Evolutionary conservation across 2,797 vertebrate genomes (phyloP).

Genomic region (Microhierax caerulescens): DNA sequence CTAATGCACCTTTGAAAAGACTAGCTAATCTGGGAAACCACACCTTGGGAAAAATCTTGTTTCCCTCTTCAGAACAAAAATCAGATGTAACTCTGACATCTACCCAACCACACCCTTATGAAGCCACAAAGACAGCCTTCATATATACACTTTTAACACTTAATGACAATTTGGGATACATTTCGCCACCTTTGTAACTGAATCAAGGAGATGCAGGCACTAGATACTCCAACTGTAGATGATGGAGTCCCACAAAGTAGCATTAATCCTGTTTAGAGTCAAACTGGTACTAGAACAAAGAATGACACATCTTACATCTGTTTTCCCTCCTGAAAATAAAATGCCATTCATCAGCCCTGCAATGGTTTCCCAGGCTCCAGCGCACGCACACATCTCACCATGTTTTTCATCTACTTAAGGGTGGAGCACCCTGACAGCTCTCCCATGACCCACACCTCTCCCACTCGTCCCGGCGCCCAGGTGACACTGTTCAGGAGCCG

Average conservation of each 20-base stretch:
- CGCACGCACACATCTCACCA: accelerated
- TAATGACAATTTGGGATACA: not conserved
- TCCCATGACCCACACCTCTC: not conserved
- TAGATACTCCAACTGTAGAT: not conserved
- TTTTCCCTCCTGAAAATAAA: not conserved
- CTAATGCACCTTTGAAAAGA: not conserved
- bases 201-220: not conserved
- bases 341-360: not conserved
- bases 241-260: not conserved
- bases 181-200: not conserved
- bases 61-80: not conserved
- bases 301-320: not conserved
- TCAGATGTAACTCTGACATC: not conserved
- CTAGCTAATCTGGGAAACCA: not conserved
- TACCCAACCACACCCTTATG: not conserved
- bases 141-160: not conserved
- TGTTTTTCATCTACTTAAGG: accelerated
- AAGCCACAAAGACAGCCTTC: not conserved
- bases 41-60: not conserved
- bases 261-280: not conserved
- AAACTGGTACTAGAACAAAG: not conserved
- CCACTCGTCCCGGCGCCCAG: not conserved
- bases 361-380: not conserved
- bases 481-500: not conserved
- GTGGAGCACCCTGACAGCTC: not conserved